Conservation (phyloP, 1,140 invertebrate genomes). For the Drosophila micromelanica region DNA sequence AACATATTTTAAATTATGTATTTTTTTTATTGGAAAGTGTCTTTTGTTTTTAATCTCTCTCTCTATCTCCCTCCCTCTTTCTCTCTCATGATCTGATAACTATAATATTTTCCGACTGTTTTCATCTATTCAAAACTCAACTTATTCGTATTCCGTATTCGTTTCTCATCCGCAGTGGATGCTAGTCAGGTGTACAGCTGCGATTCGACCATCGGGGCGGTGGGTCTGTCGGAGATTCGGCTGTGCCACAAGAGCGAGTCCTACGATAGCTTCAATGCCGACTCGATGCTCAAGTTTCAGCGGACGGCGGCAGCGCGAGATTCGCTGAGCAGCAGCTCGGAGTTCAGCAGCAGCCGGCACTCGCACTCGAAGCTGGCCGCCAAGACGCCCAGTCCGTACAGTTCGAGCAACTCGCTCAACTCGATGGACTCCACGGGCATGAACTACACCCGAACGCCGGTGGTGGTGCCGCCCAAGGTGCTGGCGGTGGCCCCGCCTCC, state of each 20-base stretch:
- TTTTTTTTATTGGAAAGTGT: too few relatives aligned
- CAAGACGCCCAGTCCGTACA: slow-evolving; percentile 83
- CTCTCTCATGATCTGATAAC: too few relatives aligned
- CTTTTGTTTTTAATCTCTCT: too few relatives aligned
- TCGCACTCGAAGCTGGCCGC: slow-evolving; percentile 80
- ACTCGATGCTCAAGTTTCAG: slow-evolving; percentile 79
- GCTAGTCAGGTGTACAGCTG: slow-evolving; percentile 83
- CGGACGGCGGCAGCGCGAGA: slow-evolving; percentile 69
- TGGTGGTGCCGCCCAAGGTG: slow-evolving; percentile 63
- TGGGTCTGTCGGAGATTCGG: slow-evolving; percentile 81
- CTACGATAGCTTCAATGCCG: slow-evolving; percentile 77
- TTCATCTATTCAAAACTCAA: too few relatives aligned
- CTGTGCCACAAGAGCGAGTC: slow-evolving; percentile 81
- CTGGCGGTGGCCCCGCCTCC: slow-evolving; percentile 64
- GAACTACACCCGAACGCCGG: slow-evolving; percentile 72
- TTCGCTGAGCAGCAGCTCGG: slow-evolving; percentile 82
- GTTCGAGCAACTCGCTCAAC: slow-evolving; percentile 83
- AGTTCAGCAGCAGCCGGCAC: slow-evolving; percentile 81
- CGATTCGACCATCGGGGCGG: slow-evolving; percentile 81
- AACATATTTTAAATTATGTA: too few relatives aligned
- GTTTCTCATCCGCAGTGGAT: slow-evolving; percentile 54
- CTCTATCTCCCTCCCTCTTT: too few relatives aligned
- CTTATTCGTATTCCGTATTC: too few relatives aligned
- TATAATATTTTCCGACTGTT: too few relatives aligned
- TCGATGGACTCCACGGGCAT: slow-evolving; percentile 83